Conservation (phyloP, 2,888 invertebrate genomes). For the Linnaemya tessellans region DNA sequence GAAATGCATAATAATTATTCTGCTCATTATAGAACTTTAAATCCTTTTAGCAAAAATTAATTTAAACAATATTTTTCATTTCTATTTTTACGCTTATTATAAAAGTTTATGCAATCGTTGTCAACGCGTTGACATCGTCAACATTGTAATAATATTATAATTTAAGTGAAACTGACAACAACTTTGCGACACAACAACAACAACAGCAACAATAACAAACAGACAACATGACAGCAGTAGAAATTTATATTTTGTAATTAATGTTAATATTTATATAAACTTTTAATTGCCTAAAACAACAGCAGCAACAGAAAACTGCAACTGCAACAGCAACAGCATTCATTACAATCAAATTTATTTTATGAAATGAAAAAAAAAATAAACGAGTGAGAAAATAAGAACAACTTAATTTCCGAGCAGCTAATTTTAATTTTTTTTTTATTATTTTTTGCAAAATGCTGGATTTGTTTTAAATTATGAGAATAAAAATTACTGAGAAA, state of each 20-base stretch:
- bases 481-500: not conserved
- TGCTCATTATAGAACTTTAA: not conserved
- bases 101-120: slow-evolving; percentile 46
- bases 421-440: not conserved
- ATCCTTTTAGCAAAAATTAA: not conserved
- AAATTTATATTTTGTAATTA: slow-evolving; percentile 64
- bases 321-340: slow-evolving; percentile 22
- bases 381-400: slow-evolving; percentile 6
- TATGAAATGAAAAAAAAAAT: not conserved
- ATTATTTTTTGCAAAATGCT: not conserved
- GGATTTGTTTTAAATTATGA: slow-evolving; percentile 20
- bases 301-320: slow-evolving; percentile 27
- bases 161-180: slow-evolving; percentile 57
- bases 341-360: slow-evolving; percentile 41
- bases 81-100: not conserved
- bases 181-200: slow-evolving; percentile 23
- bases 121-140: slow-evolving; percentile 37
- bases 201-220: slow-evolving; percentile 23
- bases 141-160: slow-evolving; percentile 62
- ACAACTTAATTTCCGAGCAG: slow-evolving; percentile 20
- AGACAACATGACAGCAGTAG: slow-evolving; percentile 54
- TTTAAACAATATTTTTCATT: not conserved
- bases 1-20: no score
- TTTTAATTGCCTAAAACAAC: slow-evolving; percentile 61
- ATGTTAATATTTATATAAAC: slow-evolving; percentile 63